These are phyloP conservation scores for Pemphredon lugubris DNA, from an alignment of 2,888 invertebrate genomes.

Conservation along the genomic window DNA sequence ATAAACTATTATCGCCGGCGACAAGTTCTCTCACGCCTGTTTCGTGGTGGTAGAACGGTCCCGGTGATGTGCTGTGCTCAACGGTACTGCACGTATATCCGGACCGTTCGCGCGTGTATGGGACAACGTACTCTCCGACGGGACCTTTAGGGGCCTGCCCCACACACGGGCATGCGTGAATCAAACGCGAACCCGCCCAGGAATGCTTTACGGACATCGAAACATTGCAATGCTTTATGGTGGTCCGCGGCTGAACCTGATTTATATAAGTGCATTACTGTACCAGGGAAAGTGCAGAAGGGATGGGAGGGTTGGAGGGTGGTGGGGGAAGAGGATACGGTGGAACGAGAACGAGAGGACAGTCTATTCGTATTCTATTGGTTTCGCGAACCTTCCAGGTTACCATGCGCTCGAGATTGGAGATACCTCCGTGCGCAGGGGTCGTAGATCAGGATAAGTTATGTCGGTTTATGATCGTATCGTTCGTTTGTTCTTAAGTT, in stretches of 20 bases:
- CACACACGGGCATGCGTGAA: conserved; percentile 78
- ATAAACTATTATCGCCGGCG: conserved; percentile 81
- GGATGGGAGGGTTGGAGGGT: conserved; percentile 22
- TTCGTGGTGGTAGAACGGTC: conserved; percentile 51
- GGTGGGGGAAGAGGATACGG: conserved; percentile 39
- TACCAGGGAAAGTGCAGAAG: conserved; percentile 67
- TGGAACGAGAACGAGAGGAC: conserved; percentile 23
- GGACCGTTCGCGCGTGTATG: conserved; percentile 53
- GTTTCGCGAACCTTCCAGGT: conserved; percentile 45
- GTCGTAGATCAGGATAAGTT: conserved; percentile 39
- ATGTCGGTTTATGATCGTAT: conserved; percentile 37
- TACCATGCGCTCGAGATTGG: conserved; percentile 48
- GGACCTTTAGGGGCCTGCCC: conserved; percentile 67
- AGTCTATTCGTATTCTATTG: conserved; percentile 59
- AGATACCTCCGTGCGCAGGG: conserved; percentile 29
- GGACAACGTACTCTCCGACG: conserved; percentile 52
- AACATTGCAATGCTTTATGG: conserved; percentile 82
- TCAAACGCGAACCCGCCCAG: conserved; percentile 80
- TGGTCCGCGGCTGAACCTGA: conserved; percentile 81
- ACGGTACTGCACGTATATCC: conserved; percentile 9
- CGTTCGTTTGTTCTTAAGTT: conserved; percentile 8
- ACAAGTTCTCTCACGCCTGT: conserved; percentile 80
- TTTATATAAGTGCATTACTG: conserved; percentile 81
- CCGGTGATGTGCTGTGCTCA: conserved; percentile 40
- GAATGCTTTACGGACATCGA: conserved; percentile 81